phyloP scores from a whole-genome alignment of 2,797 vertebrate genomes.

The Pseudomugil tenellus region DNA sequence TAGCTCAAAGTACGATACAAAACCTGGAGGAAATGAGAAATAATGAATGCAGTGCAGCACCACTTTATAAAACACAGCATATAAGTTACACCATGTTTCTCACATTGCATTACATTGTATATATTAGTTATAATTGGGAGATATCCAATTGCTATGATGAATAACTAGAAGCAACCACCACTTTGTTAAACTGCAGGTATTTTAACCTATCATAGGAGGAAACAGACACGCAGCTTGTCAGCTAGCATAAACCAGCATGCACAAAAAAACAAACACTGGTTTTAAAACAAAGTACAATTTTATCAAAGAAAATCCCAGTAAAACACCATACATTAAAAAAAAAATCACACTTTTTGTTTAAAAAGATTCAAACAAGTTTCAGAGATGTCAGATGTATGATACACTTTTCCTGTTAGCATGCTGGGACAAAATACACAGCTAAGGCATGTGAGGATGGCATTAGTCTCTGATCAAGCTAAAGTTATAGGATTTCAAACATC shows the following conservation, averaged over 20 bases:
- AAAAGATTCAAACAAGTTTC: neutral
- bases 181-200: neutral
- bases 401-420: neutral
- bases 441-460: neutral
- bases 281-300: too few relatives aligned
- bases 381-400: neutral
- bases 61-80: neutral
- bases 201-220: neutral
- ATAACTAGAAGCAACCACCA: neutral
- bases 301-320: too few relatives aligned
- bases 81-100: neutral
- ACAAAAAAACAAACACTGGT: neutral
- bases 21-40: constrained; percentile 68
- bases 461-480: neutral
- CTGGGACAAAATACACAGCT: neutral
- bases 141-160: neutral
- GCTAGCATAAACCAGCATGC: neutral
- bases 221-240: neutral
- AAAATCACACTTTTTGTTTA: too few relatives aligned
- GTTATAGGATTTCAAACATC: too few relatives aligned
- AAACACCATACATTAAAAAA: too few relatives aligned
- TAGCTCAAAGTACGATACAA: constrained; percentile 93
- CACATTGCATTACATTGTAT: neutral
- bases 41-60: neutral
- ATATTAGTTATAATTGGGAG: too few relatives aligned